Base-by-base conservation (phyloP, 2,888 invertebrate genomes). In the Cephus sareptanus region DNA sequence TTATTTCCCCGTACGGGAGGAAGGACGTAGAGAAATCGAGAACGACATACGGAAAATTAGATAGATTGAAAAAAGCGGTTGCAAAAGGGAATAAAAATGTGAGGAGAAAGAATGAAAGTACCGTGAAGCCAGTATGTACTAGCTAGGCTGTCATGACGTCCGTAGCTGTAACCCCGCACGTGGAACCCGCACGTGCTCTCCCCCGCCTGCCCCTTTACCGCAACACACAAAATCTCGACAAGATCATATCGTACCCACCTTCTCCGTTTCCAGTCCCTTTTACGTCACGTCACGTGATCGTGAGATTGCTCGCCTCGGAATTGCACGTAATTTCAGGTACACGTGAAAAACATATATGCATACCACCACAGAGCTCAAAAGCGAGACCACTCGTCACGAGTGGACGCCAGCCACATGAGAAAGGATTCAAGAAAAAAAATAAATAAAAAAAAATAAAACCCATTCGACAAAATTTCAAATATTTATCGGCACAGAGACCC, bases 141-240 rank as follows among this genome's bases (percentile, higher is more conserved):
- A 13, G 31, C 71, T 37, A 37, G 37, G 4, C 13, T 9, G 56
- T 9, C 9, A 23, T 56, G 56, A 23, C 23, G 23, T 56, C 23
- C 9, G 56, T 56, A 9, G 56, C 56, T 23, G 56, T 56, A 56
- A 23, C 71, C 70, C 70, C 34, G 71, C 71, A 71, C 71, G 71
- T 71, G 71, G 71, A 33, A 71, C 31, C 23, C 13, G 71, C 71
- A 71, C 71, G 71, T 71, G 71, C 15, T 71, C 71, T 34, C 31
- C 31, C 15, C 2, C 9, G 0, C 71, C 9, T 33, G 4, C 11
- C 40, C 23, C 15, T 23, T 23, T 40, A 40, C 40, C 40, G 40
- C 15, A 56, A 23, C 2, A 15, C 23, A 56, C 6, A 23, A 56
- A 56, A 56, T 56, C 56, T 56, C 23, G 23, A 56, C 23, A 56